Conservation (phyloP, 2,888 invertebrate genomes). For the Tachina fera region DNA sequence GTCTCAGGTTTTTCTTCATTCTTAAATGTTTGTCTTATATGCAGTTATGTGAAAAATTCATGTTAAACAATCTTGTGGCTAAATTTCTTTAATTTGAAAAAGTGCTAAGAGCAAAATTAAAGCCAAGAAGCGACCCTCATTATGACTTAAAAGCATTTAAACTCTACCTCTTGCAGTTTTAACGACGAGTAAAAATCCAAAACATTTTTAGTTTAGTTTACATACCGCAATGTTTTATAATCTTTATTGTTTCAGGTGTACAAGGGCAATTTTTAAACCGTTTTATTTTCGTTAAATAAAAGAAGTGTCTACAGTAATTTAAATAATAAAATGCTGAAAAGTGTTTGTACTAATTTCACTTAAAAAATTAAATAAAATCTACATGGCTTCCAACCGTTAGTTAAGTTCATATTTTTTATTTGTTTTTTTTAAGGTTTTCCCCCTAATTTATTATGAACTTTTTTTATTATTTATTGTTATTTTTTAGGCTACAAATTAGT, state of each 20-base stretch:
- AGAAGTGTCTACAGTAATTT: too few species aligned
- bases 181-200: slow-evolving; percentile 21
- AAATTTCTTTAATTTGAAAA: slow-evolving; percentile 36
- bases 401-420: too few species aligned
- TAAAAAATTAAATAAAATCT: too few species aligned
- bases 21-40: slow-evolving; percentile 13
- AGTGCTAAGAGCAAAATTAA: slow-evolving; percentile 12
- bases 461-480: too few species aligned
- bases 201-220: not conserved
- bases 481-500: too few species aligned
- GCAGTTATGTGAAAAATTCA: slow-evolving; percentile 30
- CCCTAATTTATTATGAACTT: too few species aligned
- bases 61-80: slow-evolving; percentile 15
- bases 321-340: too few species aligned
- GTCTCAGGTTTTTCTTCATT: slow-evolving; percentile 14
- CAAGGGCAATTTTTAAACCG: not conserved
- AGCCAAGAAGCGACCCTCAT: not conserved
- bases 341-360: too few species aligned
- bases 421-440: too few species aligned
- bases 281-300: not conserved
- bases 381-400: too few species aligned
- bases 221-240: not conserved
- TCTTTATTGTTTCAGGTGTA: not conserved
- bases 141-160: not conserved
- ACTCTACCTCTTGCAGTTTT: not conserved